phyloP scores from a whole-genome alignment of 2,888 invertebrate genomes.

The Dioctria rufipes region DNA sequence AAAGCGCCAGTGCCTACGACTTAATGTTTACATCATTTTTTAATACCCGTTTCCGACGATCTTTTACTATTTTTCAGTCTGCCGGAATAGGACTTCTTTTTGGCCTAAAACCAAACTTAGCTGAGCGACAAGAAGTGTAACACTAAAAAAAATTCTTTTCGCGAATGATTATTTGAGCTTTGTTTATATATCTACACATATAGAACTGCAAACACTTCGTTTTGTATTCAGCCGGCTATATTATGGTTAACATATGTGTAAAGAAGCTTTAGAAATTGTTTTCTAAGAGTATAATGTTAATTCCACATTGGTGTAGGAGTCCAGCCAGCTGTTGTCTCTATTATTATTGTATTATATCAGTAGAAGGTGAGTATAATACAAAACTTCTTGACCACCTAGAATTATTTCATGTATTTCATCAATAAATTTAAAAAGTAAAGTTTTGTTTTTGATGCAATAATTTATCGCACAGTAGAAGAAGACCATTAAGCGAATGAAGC shows the following conservation, averaged over 20 bases:
- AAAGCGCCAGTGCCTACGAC: not conserved
- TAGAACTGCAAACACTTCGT: constrained; percentile 20
- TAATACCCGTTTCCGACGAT: constrained; percentile 16
- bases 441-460: no score
- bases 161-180: constrained; percentile 51
- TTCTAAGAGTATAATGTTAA: constrained; percentile 42
- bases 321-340: constrained; percentile 3
- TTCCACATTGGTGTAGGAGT: constrained; percentile 40
- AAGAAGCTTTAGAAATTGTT: constrained; percentile 42
- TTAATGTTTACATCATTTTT: constrained; percentile 12
- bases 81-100: not conserved
- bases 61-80: constrained; percentile 11
- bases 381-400: no score
- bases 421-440: no score
- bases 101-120: constrained; percentile 43
- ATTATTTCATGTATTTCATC: no score
- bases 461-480: no score
- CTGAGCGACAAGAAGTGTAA: constrained; percentile 48
- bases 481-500: no score
- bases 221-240: constrained; percentile 35
- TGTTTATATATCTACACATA: constrained; percentile 51
- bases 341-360: not conserved
- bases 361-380: no score
- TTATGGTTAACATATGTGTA: constrained; percentile 17
- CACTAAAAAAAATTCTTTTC: constrained; percentile 50